These are phyloP conservation scores for Crypturellus tataupa DNA, from an alignment of 2,797 vertebrate genomes.

Conservation along the genomic window DNA sequence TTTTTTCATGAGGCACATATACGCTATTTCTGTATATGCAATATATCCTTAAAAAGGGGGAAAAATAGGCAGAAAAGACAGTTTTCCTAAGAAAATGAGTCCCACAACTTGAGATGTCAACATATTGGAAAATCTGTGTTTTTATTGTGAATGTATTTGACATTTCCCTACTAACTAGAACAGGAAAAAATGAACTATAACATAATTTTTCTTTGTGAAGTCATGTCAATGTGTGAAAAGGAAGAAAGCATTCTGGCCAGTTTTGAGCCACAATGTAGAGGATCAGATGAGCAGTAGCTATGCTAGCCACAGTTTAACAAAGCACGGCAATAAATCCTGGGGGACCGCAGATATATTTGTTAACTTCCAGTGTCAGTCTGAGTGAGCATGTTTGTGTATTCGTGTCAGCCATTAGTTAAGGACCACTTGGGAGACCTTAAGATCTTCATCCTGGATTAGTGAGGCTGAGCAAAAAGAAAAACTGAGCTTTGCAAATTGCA, in stretches of 20 bases:
- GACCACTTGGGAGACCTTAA: conserved; percentile 60
- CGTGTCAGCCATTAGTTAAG: conserved; percentile 66
- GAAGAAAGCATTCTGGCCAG: not conserved
- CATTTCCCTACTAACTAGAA: not conserved
- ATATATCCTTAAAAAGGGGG: not conserved
- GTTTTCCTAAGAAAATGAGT: not conserved
- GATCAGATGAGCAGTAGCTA: conserved; percentile 5
- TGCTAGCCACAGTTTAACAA: conserved; percentile 2
- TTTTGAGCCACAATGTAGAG: not conserved
- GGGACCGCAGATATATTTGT: conserved; percentile 44
- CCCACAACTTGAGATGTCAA: not conserved
- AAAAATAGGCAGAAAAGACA: not conserved
- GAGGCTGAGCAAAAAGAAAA: conserved; percentile 55
- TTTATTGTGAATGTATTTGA: not conserved
- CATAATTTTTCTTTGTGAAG: not conserved
- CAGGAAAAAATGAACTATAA: not conserved
- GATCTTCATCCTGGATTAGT: conserved; percentile 68
- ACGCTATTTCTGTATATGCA: not conserved
- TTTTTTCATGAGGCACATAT: not conserved
- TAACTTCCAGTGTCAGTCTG: conserved; percentile 45
- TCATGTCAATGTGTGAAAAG: not conserved
- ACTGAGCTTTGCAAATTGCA: conserved; percentile 42
- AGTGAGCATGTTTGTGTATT: conserved; percentile 22
- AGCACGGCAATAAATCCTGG: conserved; percentile 20
- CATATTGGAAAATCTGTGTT: fast-evolving